Evolutionary conservation across 2,888 invertebrate species (phyloP).

Genomic region (Drosophila algonquin): DNA sequence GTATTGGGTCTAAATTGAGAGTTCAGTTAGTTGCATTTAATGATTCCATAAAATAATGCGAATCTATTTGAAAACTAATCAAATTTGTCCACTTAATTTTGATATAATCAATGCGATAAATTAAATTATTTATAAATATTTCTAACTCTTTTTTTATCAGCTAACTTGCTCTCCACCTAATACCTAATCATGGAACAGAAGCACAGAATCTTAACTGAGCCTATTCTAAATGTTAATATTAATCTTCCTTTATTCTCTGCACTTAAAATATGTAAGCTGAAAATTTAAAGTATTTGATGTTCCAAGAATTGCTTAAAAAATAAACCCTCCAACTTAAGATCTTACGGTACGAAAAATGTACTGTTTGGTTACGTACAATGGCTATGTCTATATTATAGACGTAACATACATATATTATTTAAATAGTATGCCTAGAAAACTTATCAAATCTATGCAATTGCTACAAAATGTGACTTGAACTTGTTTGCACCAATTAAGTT

Average conservation of each 20-base stretch:
- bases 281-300: background rate
- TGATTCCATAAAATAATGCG: background rate
- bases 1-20: background rate
- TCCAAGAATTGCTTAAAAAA: background rate
- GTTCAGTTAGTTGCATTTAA: conserved; percentile 25
- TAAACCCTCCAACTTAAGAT: background rate
- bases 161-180: background rate
- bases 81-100: background rate
- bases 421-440: conserved; percentile 56
- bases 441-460: conserved; percentile 66
- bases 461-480: conserved; percentile 60
- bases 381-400: background rate
- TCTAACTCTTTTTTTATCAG: background rate
- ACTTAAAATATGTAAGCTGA: too few species aligned
- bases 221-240: too few species aligned
- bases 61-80: too few species aligned
- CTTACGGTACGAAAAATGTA: background rate
- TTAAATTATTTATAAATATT: background rate
- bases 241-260: too few species aligned
- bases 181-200: background rate
- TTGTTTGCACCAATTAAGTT: conserved; percentile 77
- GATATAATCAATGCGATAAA: background rate
- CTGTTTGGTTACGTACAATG: background rate
- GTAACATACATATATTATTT: conserved; percentile 16
- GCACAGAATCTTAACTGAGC: too few species aligned